A percentile compares a stretch with the other conserved stretches of the same genome.
Evolutionary conservation across 2,888 invertebrate genomes (phyloP).

Genomic region (Ecliptopera silaceata): DNA sequence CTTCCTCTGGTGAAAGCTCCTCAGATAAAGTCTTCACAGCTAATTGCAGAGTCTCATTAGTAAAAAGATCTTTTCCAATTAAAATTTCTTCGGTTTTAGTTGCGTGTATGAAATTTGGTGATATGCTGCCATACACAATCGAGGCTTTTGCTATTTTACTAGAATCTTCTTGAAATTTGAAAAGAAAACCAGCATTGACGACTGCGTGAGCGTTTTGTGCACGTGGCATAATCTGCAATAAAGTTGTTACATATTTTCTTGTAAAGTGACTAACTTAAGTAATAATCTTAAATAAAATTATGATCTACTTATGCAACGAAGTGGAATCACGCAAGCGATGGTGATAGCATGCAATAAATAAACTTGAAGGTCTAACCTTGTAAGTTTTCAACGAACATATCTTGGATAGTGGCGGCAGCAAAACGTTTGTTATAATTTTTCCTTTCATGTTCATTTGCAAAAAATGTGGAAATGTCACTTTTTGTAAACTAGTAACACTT

Average conservation of each 20-base stretch:
- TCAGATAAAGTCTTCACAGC: constrained; percentile 78
- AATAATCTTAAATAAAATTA: too few relatives aligned
- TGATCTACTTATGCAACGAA: too few relatives aligned
- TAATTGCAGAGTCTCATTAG: constrained; percentile 70
- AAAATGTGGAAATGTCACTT: constrained; percentile 78
- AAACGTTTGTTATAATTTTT: constrained; percentile 85
- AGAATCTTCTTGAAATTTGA: constrained; percentile 78
- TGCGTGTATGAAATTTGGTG: constrained; percentile 83
- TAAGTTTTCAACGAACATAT: constrained; percentile 84
- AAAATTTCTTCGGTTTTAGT: constrained; percentile 78
- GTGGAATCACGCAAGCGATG: too few relatives aligned
- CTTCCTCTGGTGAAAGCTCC: constrained; percentile 82
- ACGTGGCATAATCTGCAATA: constrained; percentile 66
- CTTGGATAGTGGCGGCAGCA: constrained; percentile 80
- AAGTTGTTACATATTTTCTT: too few relatives aligned
- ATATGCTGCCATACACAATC: constrained; percentile 75
- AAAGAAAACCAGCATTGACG: constrained; percentile 89
- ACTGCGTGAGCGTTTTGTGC: constrained; percentile 91
- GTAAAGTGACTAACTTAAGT: too few relatives aligned
- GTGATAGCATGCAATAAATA: background rate
- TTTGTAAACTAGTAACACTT: constrained; percentile 37
- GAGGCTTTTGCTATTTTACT: constrained; percentile 61
- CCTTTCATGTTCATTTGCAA: constrained; percentile 84
- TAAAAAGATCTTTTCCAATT: constrained; percentile 73
- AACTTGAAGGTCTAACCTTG: constrained; percentile 78